These are phyloP conservation scores for Pollimyrus isidori DNA, from an alignment of 2,113 vertebrate genomes.

Conservation along the genomic window DNA sequence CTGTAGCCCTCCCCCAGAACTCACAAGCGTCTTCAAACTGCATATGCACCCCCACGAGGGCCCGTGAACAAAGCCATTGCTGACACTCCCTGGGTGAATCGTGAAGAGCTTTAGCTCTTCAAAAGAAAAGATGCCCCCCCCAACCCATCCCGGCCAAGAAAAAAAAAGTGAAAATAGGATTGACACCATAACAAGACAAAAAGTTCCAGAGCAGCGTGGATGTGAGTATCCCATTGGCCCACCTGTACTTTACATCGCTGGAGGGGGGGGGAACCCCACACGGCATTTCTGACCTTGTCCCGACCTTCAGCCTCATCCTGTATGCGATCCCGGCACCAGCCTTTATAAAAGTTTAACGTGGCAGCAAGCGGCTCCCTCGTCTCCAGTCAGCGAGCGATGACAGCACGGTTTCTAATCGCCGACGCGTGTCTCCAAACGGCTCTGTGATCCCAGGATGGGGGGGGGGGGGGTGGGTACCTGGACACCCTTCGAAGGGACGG, in stretches of 20 bases:
- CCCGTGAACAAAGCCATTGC: not conserved
- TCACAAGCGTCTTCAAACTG: not conserved
- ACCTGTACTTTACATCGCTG: not conserved
- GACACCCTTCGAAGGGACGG: not conserved
- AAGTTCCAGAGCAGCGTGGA: not conserved
- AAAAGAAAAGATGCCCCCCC: conserved; percentile 29
- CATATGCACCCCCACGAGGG: not conserved
- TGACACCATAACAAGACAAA: not conserved
- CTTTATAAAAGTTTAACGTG: conserved; percentile 52
- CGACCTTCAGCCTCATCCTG: conserved; percentile 54
- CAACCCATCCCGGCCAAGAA: conserved; percentile 11
- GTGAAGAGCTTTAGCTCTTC: not conserved
- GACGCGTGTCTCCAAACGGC: conserved; percentile 32
- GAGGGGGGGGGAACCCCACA: not conserved
- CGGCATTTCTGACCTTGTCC: conserved; percentile 47
- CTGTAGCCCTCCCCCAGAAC: not conserved
- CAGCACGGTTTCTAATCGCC: conserved; percentile 26
- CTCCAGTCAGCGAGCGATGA: conserved; percentile 35
- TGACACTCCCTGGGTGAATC: not conserved
- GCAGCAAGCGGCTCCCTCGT: conserved; percentile 28
- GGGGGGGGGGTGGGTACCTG: conserved; percentile 8
- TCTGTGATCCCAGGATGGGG: conserved; percentile 39
- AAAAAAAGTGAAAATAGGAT: conserved; percentile 21
- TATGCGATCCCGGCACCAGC: conserved; percentile 46
- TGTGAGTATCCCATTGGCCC: not conserved